Base-by-base conservation (phyloP, 2,888 invertebrate species). In the Macrophya annulata region DNA sequence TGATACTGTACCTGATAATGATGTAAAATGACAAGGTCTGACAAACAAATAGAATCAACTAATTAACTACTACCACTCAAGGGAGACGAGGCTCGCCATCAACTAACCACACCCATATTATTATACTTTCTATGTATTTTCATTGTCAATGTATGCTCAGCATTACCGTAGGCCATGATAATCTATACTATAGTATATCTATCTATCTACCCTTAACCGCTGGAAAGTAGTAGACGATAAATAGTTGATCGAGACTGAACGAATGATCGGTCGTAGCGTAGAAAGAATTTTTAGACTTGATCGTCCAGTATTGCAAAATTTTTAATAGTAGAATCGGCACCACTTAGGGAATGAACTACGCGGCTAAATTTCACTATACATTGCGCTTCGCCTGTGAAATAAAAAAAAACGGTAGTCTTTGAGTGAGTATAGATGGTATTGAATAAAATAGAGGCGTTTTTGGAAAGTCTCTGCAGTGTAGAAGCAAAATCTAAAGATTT, bases 11-110 rank as follows among this genome's bases (percentile, higher is more conserved):
- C 1, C 31, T 31, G 31, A 31, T 31, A 31, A 31, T 31, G 31
- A 31, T 31, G 31, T 31, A 3, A 31, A 31, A 3, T 31, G 31
- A 31, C 31, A 31, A 31, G 48, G 15, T 62, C 62, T 12, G 12
- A 62, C 62, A 12, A 62, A 62, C 25, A 62, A 62, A 62, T 62
- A 62, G 62, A 62, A 62, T 62, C 62, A 62, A 62, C 62, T 62
- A 62, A 62, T 62, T 62, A 62, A 62, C 62, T 25, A 31, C 62
- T 31, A 62, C 62, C 62, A 62, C 62, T 31, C 62, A 62, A 31
- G 62, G 62, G 62, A 62, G 21, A 12, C 12, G 62, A 62, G 62
- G 25, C 25, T 31, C 12, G 62, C 25, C 62, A 31, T 25, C 21
- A 62, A 25, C 1, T 25, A 1, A 25, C 62, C 62, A 62, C 62